Evolutionary conservation across 2,888 invertebrate genomes (phyloP).

Genomic region (Ectemnius cavifrons): DNA sequence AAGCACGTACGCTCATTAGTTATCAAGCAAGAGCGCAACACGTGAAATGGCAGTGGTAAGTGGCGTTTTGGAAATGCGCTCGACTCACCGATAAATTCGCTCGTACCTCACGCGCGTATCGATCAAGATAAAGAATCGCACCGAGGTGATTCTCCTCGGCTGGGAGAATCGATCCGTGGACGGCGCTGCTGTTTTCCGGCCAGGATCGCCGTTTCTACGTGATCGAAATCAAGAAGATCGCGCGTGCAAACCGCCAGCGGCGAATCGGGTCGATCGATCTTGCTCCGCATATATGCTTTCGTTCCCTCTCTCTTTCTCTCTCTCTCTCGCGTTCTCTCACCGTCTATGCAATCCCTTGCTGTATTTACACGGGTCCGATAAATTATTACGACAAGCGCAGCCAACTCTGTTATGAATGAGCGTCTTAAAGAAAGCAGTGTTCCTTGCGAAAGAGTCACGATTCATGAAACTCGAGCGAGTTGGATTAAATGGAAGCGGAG

Average conservation of each 20-base stretch:
- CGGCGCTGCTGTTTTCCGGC: not conserved
- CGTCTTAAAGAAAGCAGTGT: too few species aligned
- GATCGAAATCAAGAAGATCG: conserved; percentile 14
- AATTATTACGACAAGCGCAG: conserved; percentile 28
- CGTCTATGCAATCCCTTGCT: too few species aligned
- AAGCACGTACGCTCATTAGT: conserved; percentile 2
- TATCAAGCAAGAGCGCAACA: conserved; percentile 5
- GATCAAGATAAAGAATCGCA: conserved; percentile 1
- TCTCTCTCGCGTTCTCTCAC: too few species aligned
- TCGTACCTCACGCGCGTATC: not conserved
- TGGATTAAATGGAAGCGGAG: too few species aligned
- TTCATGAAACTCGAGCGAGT: too few species aligned
- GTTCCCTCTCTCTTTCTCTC: not conserved
- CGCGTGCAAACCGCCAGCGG: conserved; percentile 30
- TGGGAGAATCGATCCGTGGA: not conserved
- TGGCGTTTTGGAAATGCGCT: not conserved
- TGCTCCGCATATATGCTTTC: conserved; percentile 16
- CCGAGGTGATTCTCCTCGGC: not conserved
- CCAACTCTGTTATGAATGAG: conserved; percentile 23
- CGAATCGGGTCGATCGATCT: conserved; percentile 54
- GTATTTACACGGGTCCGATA: conserved; percentile 2
- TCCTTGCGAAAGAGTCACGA: too few species aligned
- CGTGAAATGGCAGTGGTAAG: not conserved
- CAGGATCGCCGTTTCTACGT: not conserved
- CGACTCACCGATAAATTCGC: not conserved